Evolutionary conservation across 2,797 vertebrate genomes (phyloP).

Genomic region (Epinephelus malabaricus): DNA sequence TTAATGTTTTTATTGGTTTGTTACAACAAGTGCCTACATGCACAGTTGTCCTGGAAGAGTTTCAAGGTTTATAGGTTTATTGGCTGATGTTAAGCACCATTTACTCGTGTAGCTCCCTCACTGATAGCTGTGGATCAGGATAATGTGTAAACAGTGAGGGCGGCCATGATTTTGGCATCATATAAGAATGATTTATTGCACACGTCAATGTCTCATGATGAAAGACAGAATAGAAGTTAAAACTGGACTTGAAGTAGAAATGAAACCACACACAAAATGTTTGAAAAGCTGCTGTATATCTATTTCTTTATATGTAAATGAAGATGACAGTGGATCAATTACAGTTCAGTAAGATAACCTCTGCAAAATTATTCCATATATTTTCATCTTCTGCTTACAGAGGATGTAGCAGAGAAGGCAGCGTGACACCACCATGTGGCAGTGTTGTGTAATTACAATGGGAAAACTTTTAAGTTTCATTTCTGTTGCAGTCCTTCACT

Average conservation of each 20-base stretch:
- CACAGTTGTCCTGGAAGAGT: not conserved
- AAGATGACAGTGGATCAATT: not conserved
- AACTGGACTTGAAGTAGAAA: not conserved
- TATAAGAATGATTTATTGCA: not conserved
- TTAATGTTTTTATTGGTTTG: conserved; percentile 5
- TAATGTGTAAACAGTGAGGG: not conserved
- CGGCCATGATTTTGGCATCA: not conserved
- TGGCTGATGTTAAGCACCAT: not conserved
- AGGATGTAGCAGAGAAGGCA: not conserved
- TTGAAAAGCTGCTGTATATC: not conserved
- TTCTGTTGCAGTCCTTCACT: not conserved
- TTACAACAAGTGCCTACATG: not conserved
- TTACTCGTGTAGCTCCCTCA: not conserved
- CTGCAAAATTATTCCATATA: not conserved
- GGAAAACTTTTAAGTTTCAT: conserved; percentile 14
- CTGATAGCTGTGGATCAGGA: not conserved
- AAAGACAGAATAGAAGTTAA: not conserved
- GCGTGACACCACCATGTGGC: not conserved
- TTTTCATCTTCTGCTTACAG: not conserved
- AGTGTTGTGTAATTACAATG: not conserved
- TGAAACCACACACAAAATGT: not conserved
- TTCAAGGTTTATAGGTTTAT: not conserved
- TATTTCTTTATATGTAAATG: not conserved
- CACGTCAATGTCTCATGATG: not conserved
- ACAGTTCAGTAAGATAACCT: not conserved